phyloP scores from a whole-genome alignment of 2,113 vertebrate genomes.

The Asarcornis scutulata region DNA sequence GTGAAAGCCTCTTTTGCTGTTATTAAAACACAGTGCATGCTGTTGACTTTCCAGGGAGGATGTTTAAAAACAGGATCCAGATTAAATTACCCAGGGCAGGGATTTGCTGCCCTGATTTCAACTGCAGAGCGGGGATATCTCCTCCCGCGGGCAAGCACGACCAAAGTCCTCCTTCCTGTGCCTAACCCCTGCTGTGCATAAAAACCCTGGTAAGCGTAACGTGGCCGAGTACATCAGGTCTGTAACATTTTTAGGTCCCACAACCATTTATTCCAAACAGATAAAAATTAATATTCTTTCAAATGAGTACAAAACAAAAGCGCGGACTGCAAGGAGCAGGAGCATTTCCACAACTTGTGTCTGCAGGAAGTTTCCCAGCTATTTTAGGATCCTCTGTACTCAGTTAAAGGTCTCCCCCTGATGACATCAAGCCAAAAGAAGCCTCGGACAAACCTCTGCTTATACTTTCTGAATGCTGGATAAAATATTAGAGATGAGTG shows the following conservation, averaged over 20 bases:
- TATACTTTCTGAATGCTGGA: not conserved
- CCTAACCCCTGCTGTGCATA: fast-evolving
- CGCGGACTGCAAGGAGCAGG: not conserved
- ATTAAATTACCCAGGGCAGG: not conserved
- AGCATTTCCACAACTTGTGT: not conserved
- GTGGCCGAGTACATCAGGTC: fast-evolving
- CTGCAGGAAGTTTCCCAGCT: not conserved
- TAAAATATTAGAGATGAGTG: fast-evolving
- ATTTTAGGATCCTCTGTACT: not conserved
- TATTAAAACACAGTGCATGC: not conserved
- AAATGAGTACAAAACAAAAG: not conserved
- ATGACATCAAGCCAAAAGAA: not conserved
- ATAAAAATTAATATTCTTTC: not conserved
- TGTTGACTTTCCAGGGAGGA: slow-evolving; percentile 25
- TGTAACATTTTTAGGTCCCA: not conserved
- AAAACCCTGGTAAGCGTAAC: not conserved
- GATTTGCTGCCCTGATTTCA: not conserved
- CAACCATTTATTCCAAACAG: not conserved
- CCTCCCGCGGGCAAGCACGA: not conserved
- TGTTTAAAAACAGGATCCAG: not conserved
- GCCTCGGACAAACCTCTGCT: not conserved
- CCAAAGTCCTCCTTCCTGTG: not conserved
- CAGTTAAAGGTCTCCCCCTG: not conserved
- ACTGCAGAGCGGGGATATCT: not conserved
- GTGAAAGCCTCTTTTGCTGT: not conserved